These are phyloP conservation scores for Drosophila pachea DNA, from an alignment of 1,140 invertebrate genomes.

Conservation along the genomic window DNA sequence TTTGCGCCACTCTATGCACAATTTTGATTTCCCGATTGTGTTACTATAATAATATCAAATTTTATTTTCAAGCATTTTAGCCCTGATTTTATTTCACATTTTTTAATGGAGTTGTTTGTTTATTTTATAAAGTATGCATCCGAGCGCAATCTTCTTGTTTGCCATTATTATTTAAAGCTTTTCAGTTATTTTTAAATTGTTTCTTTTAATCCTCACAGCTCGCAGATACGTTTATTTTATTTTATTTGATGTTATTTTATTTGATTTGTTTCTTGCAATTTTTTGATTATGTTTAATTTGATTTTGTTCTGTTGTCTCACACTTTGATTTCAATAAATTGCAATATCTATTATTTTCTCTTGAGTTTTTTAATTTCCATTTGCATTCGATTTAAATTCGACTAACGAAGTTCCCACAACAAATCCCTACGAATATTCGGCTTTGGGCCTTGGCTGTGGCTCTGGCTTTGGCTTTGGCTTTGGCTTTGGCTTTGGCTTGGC, in stretches of 20 bases:
- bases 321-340: slow-evolving; percentile 23
- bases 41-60: not conserved
- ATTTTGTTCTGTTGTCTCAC: slow-evolving; percentile 7
- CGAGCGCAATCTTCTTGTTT: too few species aligned
- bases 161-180: not conserved
- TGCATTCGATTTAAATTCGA: slow-evolving; percentile 37
- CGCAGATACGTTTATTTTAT: not conserved
- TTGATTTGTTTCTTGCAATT: not conserved
- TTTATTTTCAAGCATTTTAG: not conserved
- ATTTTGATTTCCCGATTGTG: not conserved
- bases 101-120: not conserved
- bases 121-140: too few species aligned
- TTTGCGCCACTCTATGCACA: too few species aligned
- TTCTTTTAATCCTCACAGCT: slow-evolving; percentile 15
- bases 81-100: not conserved
- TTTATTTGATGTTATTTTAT: not conserved
- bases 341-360: slow-evolving; percentile 1
- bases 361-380: slow-evolving; percentile 21
- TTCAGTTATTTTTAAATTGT: slow-evolving; percentile 20
- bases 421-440: slow-evolving; percentile 46
- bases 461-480: slow-evolving; percentile 17
- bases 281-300: slow-evolving; percentile 10
- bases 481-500: slow-evolving; percentile 23
- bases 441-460: slow-evolving; percentile 15
- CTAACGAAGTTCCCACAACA: slow-evolving; percentile 41